These are phyloP conservation scores for Aspiorhynchus laticeps DNA, from an alignment of 2,113 vertebrate genomes.

Conservation along the genomic window DNA sequence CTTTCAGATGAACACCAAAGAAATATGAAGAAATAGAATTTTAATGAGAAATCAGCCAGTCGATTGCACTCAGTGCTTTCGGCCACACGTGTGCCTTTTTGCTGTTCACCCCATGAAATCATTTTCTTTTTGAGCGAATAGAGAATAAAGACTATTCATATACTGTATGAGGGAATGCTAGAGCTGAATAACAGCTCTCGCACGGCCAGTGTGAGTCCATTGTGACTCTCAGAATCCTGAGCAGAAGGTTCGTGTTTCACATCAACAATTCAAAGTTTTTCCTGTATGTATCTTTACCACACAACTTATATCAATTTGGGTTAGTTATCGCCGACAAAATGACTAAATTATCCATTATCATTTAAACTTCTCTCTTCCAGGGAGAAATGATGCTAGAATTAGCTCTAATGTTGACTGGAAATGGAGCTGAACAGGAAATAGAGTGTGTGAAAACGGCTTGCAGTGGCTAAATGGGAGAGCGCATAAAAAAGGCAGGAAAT, in stretches of 20 bases:
- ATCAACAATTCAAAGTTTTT: conserved; percentile 25
- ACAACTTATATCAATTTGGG: conserved; percentile 19
- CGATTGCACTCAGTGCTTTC: background rate
- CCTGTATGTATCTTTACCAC: conserved; percentile 5
- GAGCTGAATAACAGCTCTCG: conserved; percentile 9
- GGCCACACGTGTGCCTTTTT: background rate
- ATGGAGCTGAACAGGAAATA: conserved; percentile 62
- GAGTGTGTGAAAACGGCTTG: conserved; percentile 44
- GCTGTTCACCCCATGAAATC: background rate
- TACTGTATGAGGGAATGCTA: background rate
- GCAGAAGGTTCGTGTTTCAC: background rate
- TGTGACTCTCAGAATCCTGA: conserved; percentile 1
- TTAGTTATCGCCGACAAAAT: conserved; percentile 21
- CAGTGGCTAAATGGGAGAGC: conserved; percentile 44
- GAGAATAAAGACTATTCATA: conserved; percentile 16
- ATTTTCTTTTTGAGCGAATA: conserved; percentile 11
- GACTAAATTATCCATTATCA: conserved; percentile 32
- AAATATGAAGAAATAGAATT: background rate
- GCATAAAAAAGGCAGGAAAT: conserved; percentile 55
- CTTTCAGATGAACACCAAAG: background rate
- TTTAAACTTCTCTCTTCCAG: conserved; percentile 40
- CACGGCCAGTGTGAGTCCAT: background rate
- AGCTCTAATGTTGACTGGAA: conserved; percentile 56
- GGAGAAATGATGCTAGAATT: conserved; percentile 46
- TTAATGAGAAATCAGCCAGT: conserved; percentile 1